phyloP scores from a whole-genome alignment of 2,113 vertebrate genomes.

The Lasiurus cinereus region DNA sequence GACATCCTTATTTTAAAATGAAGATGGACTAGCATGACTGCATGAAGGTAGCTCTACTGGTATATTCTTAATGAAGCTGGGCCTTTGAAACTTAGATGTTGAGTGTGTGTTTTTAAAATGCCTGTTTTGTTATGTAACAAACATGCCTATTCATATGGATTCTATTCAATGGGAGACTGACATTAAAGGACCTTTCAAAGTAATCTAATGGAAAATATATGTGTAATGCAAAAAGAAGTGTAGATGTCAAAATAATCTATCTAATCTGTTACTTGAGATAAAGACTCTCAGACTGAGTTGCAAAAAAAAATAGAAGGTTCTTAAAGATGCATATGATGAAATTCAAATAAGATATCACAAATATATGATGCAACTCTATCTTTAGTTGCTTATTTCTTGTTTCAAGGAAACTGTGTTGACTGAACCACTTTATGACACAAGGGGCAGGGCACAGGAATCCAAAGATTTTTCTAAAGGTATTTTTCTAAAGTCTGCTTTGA shows the following conservation, averaged over 20 bases:
- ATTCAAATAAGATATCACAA: conserved; percentile 10
- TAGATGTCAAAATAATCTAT: not conserved
- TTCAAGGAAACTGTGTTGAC: not conserved
- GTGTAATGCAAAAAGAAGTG: not conserved
- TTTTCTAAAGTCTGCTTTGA: not conserved
- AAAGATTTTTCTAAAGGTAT: not conserved
- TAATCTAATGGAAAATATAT: not conserved
- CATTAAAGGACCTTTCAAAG: not conserved
- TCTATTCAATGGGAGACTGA: not conserved
- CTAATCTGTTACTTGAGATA: not conserved
- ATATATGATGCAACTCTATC: not conserved
- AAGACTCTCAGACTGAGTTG: not conserved
- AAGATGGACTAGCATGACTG: not conserved
- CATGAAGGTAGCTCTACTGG: not conserved
- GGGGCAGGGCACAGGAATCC: not conserved
- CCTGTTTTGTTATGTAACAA: conserved; percentile 12
- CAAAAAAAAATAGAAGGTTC: not conserved
- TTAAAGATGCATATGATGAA: not conserved
- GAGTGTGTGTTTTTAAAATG: not conserved
- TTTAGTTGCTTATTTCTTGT: not conserved
- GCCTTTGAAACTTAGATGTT: not conserved
- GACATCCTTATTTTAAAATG: conserved; percentile 11
- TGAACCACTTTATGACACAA: not conserved
- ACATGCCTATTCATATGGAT: not conserved
- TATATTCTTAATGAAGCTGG: not conserved